Evolutionary conservation across 2,113 vertebrate genomes (phyloP).

Genomic region (Neotragus pygmaeus): DNA sequence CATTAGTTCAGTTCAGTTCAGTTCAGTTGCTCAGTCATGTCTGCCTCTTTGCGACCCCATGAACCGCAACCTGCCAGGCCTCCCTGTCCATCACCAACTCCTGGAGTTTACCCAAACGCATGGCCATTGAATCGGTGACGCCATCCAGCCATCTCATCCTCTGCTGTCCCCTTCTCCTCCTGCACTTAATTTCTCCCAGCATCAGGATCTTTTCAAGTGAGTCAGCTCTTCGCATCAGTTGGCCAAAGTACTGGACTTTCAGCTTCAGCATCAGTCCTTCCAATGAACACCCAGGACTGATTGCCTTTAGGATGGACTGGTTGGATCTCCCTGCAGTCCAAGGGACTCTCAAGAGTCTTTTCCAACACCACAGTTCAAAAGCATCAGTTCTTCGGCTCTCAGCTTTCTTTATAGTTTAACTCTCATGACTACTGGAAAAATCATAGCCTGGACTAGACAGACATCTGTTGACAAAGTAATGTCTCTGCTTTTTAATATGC

Average conservation of each 20-base stretch:
- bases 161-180: background rate
- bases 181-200: fast-evolving
- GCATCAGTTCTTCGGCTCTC: fast-evolving
- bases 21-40: background rate
- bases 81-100: too few relatives aligned
- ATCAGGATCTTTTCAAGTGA: background rate
- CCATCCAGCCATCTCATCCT: background rate
- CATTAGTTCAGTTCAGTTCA: background rate
- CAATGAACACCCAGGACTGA: background rate
- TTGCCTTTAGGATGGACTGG: background rate
- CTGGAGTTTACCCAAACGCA: too few relatives aligned
- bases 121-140: background rate
- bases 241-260: background rate
- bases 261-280: background rate
- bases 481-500: background rate
- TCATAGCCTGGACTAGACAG: background rate
- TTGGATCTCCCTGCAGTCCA: background rate
- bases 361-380: background rate
- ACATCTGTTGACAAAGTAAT: background rate
- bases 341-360: background rate
- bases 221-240: background rate
- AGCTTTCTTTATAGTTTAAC: background rate
- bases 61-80: fast-evolving
- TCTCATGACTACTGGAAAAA: background rate
- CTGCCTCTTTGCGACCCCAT: fast-evolving